Base-by-base conservation (phyloP, 2,113 vertebrate genomes). In the Amphiprion ocellaris region DNA sequence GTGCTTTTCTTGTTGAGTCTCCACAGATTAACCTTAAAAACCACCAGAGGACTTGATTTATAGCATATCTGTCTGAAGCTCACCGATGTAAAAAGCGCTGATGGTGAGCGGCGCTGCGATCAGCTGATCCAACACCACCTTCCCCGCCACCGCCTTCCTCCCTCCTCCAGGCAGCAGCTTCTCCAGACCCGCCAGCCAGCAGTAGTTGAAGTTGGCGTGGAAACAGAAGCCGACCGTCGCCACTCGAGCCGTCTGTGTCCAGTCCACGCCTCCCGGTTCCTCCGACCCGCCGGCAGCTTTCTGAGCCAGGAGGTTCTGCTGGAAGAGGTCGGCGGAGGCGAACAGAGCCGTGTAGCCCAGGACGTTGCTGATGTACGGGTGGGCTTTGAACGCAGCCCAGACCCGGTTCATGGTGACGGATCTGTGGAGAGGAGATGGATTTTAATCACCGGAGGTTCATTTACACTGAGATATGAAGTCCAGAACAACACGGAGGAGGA, bases 181-280 rank as follows among this genome's bases (percentile, higher is more conserved):
- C 84, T 96, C 96, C 87, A 96, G 87, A 23, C 82, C 83, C 46
- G 84, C 78, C n/a, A 96, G 89, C 95, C 96, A 96, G 55, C 92
- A 86, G 78, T 95, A 96, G 83, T 96, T 96, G 85, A 96, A 95
- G 91, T 90, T 96, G 82, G 95, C 83, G 71, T 96, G 95, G 84
- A 95, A 96, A 79, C 92, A 94, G 50, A 96, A 93, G 12, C 95
- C 95, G 1, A 96, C 91, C 16, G 95, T 83, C 0, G 94, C 95
- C 61, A 96, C 94, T 0, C 89, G 92, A 10, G 92, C 93, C 0
- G 93, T 96, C 85, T 96, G 95, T 50, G 79, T 15, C 94, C 79
- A 94, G 56, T 95, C n/a, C 14, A 95, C 76, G 24, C 49, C 68
- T 23, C 28, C 46, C 5, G 60, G 26, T 10, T 50, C 85, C 56